Evolutionary conservation across 2,113 vertebrate genomes (phyloP).

Genomic region (Oryzias woworae): DNA sequence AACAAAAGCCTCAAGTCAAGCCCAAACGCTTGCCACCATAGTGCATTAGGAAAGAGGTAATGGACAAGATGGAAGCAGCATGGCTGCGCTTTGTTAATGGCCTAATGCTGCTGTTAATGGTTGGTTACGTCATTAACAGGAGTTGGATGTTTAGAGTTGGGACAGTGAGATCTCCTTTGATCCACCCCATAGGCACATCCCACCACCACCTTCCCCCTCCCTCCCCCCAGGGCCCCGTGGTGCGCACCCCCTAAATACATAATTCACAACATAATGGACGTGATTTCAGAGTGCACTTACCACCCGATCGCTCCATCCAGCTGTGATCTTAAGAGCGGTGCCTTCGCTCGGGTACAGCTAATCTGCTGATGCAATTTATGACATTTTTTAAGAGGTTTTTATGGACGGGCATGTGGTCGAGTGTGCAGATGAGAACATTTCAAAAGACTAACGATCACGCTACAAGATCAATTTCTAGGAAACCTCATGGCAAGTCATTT

Average conservation of each 20-base stretch:
- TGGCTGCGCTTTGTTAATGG: conserved; percentile 71
- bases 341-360: conserved; percentile 22
- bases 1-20: conserved; percentile 51
- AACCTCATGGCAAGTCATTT: conserved; percentile 62
- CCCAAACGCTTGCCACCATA: conserved; percentile 38
- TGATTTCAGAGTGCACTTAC: conserved; percentile 79
- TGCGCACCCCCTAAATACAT: conserved; percentile 71
- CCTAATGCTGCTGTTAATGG: conserved; percentile 73
- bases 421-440: conserved; percentile 57
- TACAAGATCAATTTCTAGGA: conserved; percentile 71
- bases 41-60: conserved; percentile 64
- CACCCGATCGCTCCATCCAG: conserved; percentile 46
- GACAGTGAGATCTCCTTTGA: conserved; percentile 43
- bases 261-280: conserved; percentile 79
- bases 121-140: conserved; percentile 48
- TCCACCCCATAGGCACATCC: conserved; percentile 30
- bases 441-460: conserved; percentile 64
- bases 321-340: conserved; percentile 67
- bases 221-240: conserved; percentile 11
- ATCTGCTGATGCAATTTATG: conserved; percentile 66
- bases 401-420: conserved; percentile 48
- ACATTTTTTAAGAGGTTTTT: conserved; percentile 57
- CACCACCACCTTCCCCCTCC: conserved; percentile 14
- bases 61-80: conserved; percentile 56
- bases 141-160: conserved; percentile 51